Base-by-base conservation (phyloP, 2,888 invertebrate genomes). In the Nephrotoma guestfalica region DNA sequence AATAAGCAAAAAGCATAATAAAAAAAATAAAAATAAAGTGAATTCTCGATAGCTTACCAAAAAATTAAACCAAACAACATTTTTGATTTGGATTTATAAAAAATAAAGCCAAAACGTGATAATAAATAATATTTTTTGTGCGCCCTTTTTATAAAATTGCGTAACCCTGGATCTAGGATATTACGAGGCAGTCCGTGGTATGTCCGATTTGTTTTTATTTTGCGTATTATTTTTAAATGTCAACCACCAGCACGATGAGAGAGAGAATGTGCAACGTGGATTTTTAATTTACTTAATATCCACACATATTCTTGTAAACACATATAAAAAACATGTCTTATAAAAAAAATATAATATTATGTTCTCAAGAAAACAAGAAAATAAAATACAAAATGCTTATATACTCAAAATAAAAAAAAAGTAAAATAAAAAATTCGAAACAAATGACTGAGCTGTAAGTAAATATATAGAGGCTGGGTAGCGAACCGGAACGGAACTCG, bases 101-200 rank as follows among this genome's bases (percentile, higher is more conserved):
- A n/a, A n/a, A 47, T 47, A 13, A 84, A 71, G 71, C 51, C 51
- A 71, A 71, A 30, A 6, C 7, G 15, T 84, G 41, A 41, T 13
- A n/a, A 47, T 13, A 1, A 41, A 84, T 15, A 84, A 41, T 15
- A 71, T 84, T 84, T 30, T 84, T 41, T 84, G 84, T 84, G 42
- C 6, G 15, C 41, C 30, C 6, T 84, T 84, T 84, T n/a, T n/a
- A 41, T 84, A 41, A 84, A 84, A 41, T 84, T 84, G 41, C 15
- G n/a, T 84, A 84, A 84, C 90, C 90, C 91, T 91, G 91, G 91
- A 91, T 91, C 91, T 91, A 88, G 91, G 91, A 91, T 91, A 91
- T 89, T 91, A 91, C 91, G 91, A 91, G 88, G 91, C 91, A 90
- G 91, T 91, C 87, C 91, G 90, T 91, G 91, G 91, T 91, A 89